Conservation (phyloP, 1,140 invertebrate genomes). For the Anoplolepis gracilipes region DNA sequence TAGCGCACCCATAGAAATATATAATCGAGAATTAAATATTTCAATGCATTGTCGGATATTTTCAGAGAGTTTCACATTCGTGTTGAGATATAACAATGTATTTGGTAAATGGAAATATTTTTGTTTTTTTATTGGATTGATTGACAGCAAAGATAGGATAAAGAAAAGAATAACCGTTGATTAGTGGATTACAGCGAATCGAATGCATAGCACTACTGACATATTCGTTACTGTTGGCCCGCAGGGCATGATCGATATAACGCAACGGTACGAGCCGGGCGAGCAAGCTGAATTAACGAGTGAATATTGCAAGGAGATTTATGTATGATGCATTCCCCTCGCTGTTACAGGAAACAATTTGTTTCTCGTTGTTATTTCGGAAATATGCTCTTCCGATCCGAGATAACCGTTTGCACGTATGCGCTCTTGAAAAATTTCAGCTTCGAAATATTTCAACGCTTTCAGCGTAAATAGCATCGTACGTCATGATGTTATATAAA, state of each 20-base stretch:
- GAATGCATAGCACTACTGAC: not conserved
- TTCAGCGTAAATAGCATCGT: not conserved
- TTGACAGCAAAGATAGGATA: not conserved
- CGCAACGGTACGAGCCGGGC: not conserved
- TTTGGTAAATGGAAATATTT: not conserved
- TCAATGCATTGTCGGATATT: not conserved
- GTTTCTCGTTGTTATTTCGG: conserved; percentile 42
- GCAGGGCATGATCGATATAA: conserved; percentile 36
- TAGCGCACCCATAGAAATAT: not conserved
- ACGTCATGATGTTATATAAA: not conserved
- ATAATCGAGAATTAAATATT: conserved; percentile 24
- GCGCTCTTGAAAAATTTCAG: conserved; percentile 21
- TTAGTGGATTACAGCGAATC: conserved; percentile 46
- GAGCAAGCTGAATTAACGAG: conserved; percentile 36
- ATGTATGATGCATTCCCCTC: conserved; percentile 42
- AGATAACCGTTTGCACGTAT: not conserved
- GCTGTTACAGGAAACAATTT: conserved; percentile 43
- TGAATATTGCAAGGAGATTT: conserved; percentile 49
- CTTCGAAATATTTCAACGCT: not conserved
- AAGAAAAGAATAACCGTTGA: conserved; percentile 12
- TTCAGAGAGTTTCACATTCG: not conserved
- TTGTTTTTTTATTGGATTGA: not conserved
- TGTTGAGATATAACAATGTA: not conserved
- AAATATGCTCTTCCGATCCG: conserved; percentile 46
- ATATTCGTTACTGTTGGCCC: conserved; percentile 45